Evolutionary conservation across 2,888 invertebrate genomes (phyloP), one percentile per base, ranked within the genome.

Genomic region (Leucoma salicis): DNA sequence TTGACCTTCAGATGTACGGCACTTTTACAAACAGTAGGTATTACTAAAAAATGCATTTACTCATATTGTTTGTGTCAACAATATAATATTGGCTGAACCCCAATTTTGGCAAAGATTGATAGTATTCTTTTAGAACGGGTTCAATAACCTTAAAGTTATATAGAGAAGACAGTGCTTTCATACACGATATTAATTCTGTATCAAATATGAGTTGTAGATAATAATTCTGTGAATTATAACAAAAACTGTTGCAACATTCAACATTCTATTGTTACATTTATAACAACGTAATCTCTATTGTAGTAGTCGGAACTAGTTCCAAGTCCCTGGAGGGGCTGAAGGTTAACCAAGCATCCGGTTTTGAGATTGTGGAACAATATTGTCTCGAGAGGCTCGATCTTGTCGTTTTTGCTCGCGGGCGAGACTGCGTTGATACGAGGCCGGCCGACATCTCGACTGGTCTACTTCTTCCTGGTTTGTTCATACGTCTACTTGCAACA

Each of bases 301-400:
- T 67, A 50, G 46, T 48, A 56, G 53, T 71, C 59, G 68, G 67
- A 77, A 68, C 71, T 69, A 67, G 70, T 70, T 68, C 45, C 42
- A 61, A 65, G 63, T 73, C 68, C 68, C 66, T 59, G 66, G 59
- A 58, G 58, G 53, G 44, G 27, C 40, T 58, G 71, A 78, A 79
- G 79, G 79, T 70, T 69, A 58, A n/a, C 46, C 31, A 43, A 44
- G 62, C 65, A 66, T 78, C 78, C 80, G 79, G 76, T 71, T 75
- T 52, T 53, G 47, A 52, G 39, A 44, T 38, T 57, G 36, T 34
- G 47, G 38, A 53, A 76, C 68, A 76, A 76, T 74, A 60, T 27
- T 53, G 63, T 66, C 72, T 71, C 69, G 52, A 45, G 66, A 62
- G 64, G 45, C 66, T 43, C 37, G 53, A 50, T 53, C 52, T 49